Evolutionary conservation across 2,797 vertebrate species (phyloP), one percentile per base, ranked within the genome.

Genomic region (Aphelocoma californica): DNA sequence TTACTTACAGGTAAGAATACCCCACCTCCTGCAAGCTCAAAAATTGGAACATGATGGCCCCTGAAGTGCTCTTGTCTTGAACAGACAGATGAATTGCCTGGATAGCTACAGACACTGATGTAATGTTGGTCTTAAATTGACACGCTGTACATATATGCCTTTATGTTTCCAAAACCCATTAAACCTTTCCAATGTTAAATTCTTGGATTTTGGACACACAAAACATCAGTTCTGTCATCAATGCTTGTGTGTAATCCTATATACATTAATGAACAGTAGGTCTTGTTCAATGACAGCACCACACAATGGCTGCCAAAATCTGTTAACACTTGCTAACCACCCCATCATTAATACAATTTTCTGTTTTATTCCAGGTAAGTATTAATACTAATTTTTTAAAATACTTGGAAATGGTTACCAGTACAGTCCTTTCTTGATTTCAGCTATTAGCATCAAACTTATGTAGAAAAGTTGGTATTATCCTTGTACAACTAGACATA

Each of bases 241-340:
- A 50, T 66, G 73, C 36, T 38, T 31, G 40, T 34, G 38, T 42
- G 32, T 29, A 85, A 48, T 31, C 91, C 57, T 65, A 84, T 45
- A 81, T 14, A 32, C 7, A 62, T 86, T 86, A 56, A 58, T 26
- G 26, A 89, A 80, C 67, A 74, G 25, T 75, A 83, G 77, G 67
- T 56, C 57, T 73, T 2, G 5, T 83, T 82, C 64, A 93, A 50
- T 57, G 77, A 90, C 65, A 90, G 57, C 77, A 90, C 40, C 70
- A 86, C 51, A 86, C 60, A 88, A 65, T 14, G 36, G 48, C 78
- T 90, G 81, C 60, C 93, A 92, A 88, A 88, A 80, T 31, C 88
- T 93, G 42, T 64, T 85, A 85, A 47, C 70, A 78, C 45, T 80
- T 87, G 40, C 79, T 70, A 90, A 58, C n/a, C 34, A 60, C 38